Conservation (phyloP, 2,888 invertebrate genomes). For the Zeuzera pyrina region DNA sequence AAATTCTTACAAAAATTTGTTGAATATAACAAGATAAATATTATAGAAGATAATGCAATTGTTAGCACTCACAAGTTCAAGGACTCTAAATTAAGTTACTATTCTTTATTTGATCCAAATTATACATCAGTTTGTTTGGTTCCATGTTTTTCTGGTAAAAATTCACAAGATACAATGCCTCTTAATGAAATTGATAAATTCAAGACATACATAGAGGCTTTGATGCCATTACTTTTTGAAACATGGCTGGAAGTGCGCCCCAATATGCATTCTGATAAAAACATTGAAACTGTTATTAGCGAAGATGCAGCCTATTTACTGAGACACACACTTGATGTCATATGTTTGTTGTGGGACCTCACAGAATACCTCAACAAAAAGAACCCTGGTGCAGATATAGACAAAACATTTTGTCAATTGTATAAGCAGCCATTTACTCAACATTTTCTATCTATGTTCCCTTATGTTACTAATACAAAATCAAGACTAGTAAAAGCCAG, state of each 20-base stretch:
- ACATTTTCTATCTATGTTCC: conserved; percentile 73
- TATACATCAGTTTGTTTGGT: conserved; percentile 46
- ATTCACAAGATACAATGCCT: conserved; percentile 31
- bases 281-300: conserved; percentile 64
- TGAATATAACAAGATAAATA: conserved; percentile 31
- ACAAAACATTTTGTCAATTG: conserved; percentile 63
- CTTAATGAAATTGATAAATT: conserved; percentile 66
- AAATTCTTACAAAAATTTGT: conserved; percentile 54
- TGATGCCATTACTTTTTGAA: conserved; percentile 86
- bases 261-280: conserved; percentile 38
- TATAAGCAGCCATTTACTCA: conserved; percentile 68
- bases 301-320: conserved; percentile 77
- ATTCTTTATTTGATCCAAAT: conserved; percentile 40
- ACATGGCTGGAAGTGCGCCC: conserved; percentile 88
- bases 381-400: conserved; percentile 48
- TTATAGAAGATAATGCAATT: conserved; percentile 15
- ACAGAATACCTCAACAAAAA: conserved; percentile 39
- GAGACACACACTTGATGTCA: conserved; percentile 75
- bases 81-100: conserved; percentile 32
- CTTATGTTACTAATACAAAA: conserved; percentile 65
- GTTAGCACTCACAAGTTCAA: conserved; percentile 33
- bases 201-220: conserved; percentile 74
- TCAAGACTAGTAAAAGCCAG: conserved; percentile 31
- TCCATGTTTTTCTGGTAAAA: conserved; percentile 54
- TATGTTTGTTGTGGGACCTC: conserved; percentile 72